Conservation (phyloP, 2,113 vertebrate species). For the Corydoras maculifer region DNA sequence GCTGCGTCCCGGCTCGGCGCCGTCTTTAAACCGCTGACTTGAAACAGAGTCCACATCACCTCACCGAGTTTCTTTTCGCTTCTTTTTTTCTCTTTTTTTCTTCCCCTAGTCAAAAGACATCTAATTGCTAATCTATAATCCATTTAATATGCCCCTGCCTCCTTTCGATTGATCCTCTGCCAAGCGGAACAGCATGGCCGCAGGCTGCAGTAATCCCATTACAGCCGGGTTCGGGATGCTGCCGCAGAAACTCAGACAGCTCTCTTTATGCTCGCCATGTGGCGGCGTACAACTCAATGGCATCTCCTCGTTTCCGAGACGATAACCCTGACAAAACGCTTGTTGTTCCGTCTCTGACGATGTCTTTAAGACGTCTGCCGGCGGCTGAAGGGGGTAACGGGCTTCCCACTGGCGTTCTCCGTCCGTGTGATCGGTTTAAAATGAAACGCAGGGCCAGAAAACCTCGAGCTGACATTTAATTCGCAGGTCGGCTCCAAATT, state of each 20-base stretch:
- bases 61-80: conserved; percentile 57
- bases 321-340: conserved; percentile 48
- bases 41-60: conserved; percentile 69
- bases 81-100: conserved; percentile 54
- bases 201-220: conserved; percentile 88
- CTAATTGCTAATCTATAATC: conserved; percentile 98
- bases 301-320: conserved; percentile 54
- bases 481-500: conserved; percentile 22
- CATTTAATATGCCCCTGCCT: conserved; percentile 83
- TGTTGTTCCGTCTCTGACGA: conserved; percentile 10
- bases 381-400: not conserved
- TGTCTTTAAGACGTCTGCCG: conserved; percentile 10
- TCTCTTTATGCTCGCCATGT: conserved; percentile 49
- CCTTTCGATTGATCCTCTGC: conserved; percentile 88
- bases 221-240: conserved; percentile 72
- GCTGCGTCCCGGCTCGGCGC: not conserved
- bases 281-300: conserved; percentile 38
- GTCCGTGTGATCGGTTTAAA: not conserved
- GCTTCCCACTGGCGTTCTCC: not conserved
- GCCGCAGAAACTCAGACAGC: conserved; percentile 61
- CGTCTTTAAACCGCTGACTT: conserved; percentile 32
- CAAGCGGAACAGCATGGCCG: conserved; percentile 76
- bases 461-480: conserved; percentile 21
- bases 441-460: not conserved
- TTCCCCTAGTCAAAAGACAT: conserved; percentile 78